Evolutionary conservation across 2,797 vertebrate species (phyloP).

Genomic region (Podarcis lilfordi): DNA sequence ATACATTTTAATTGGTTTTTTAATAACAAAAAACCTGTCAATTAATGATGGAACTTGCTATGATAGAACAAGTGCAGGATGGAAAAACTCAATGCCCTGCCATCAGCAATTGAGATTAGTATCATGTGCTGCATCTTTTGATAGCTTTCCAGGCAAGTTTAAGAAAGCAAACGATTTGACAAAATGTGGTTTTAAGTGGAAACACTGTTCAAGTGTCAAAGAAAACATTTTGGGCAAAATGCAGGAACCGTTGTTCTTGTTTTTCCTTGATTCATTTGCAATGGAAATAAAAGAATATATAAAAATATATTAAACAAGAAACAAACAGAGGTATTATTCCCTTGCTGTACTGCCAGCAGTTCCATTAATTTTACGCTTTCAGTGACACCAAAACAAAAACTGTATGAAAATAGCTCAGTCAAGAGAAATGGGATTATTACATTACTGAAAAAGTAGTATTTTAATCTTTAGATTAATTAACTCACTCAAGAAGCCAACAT

Average conservation of each 20-base stretch:
- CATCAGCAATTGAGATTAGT: neutral
- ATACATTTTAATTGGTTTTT: neutral
- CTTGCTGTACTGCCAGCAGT: neutral
- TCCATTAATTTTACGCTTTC: neutral
- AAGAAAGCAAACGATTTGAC: neutral
- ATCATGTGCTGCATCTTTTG: neutral
- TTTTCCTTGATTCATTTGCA: neutral
- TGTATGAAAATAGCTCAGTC: neutral
- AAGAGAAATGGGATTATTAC: neutral
- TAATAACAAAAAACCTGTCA: neutral
- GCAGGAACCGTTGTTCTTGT: neutral
- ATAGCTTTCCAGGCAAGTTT: neutral
- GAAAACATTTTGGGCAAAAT: neutral
- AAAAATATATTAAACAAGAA: neutral
- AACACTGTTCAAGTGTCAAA: neutral
- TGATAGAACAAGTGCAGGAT: neutral
- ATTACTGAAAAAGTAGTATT: neutral
- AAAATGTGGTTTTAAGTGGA: neutral
- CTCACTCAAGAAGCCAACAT: neutral
- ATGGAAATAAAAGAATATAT: neutral
- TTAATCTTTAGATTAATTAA: neutral
- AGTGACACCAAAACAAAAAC: neutral
- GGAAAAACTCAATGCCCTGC: neutral
- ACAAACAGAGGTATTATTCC: neutral
- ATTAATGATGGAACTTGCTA: neutral